A percentile compares a stretch with the other conserved stretches of the same genome.
Evolutionary conservation across 2,797 vertebrate species (phyloP).

Genomic region (Karalla daura): DNA sequence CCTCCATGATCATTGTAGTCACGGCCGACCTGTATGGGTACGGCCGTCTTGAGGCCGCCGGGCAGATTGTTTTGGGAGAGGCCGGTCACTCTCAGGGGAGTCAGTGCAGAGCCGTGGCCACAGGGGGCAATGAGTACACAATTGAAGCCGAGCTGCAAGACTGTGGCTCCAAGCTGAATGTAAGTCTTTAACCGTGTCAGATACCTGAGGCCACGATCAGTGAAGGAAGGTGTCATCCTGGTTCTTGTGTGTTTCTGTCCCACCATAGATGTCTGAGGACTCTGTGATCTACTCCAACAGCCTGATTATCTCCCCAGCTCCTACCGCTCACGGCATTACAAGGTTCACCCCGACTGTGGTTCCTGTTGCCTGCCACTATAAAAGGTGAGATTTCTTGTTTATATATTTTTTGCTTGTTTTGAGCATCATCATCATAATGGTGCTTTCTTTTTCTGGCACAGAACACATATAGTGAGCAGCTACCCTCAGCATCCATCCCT

Average conservation of each 20-base stretch:
- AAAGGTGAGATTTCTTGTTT: slow-evolving; percentile 29
- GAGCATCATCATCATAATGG: neutral
- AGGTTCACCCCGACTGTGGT: slow-evolving; percentile 26
- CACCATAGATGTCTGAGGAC: slow-evolving; percentile 39
- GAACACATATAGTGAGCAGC: slow-evolving; percentile 59
- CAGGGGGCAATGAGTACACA: slow-evolving; percentile 30
- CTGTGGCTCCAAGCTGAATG: slow-evolving; percentile 56
- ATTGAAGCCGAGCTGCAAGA: slow-evolving; percentile 50
- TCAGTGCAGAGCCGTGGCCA: slow-evolving; percentile 30
- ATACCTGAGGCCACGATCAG: neutral
- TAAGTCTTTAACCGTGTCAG: slow-evolving; percentile 4
- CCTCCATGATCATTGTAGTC: slow-evolving; percentile 51
- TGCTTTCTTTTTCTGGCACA: neutral
- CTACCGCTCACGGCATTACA: slow-evolving; percentile 20
- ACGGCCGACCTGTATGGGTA: slow-evolving; percentile 42
- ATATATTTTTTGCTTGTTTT: neutral
- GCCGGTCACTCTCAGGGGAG: neutral
- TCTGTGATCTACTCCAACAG: slow-evolving; percentile 63
- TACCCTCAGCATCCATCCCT: neutral
- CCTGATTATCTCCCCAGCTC: slow-evolving; percentile 36
- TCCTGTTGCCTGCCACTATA: slow-evolving; percentile 65
- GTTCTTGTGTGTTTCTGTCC: neutral
- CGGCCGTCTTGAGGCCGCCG: slow-evolving; percentile 12
- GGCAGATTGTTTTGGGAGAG: slow-evolving; percentile 52
- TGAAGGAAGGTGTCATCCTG: neutral